Evolutionary conservation across 2,113 vertebrate genomes (phyloP).

Genomic region (Pseudorectes ferrugineus): DNA sequence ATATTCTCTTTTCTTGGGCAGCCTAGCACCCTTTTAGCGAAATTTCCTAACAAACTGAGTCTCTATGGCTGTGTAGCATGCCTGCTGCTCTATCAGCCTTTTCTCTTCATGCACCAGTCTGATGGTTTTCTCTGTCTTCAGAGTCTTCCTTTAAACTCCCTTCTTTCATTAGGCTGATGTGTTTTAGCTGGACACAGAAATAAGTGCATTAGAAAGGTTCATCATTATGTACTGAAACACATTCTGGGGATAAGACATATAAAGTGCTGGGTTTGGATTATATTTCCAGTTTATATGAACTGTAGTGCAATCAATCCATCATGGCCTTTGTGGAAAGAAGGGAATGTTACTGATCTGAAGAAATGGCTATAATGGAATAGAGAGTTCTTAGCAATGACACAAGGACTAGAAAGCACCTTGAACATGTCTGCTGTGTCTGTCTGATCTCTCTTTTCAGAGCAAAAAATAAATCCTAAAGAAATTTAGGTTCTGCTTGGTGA

Average conservation of each 20-base stretch:
- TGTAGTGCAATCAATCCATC: background rate
- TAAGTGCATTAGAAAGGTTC: background rate
- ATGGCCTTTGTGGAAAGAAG: background rate
- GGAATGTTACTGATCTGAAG: background rate
- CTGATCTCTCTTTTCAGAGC: background rate
- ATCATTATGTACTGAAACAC: background rate
- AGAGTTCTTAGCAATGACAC: background rate
- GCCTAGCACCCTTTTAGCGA: background rate
- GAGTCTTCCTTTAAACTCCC: background rate
- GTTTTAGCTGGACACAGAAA: background rate
- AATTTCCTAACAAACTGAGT: background rate
- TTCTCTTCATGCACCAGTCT: background rate
- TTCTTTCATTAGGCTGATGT: background rate
- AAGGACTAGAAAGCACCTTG: background rate
- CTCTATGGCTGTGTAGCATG: background rate
- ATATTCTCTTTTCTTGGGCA: background rate
- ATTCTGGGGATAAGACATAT: background rate
- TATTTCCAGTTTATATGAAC: background rate
- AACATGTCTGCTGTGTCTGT: background rate
- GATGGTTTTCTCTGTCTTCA: background rate
- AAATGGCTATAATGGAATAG: background rate
- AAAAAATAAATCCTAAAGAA: background rate
- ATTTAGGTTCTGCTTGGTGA: background rate
- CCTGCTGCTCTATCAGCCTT: background rate
- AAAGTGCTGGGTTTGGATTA: background rate